A percentile compares a stretch with the other conserved stretches of the same genome.
phyloP scores from a whole-genome alignment of 2,113 vertebrate genomes.

The Anoura caudifer region DNA sequence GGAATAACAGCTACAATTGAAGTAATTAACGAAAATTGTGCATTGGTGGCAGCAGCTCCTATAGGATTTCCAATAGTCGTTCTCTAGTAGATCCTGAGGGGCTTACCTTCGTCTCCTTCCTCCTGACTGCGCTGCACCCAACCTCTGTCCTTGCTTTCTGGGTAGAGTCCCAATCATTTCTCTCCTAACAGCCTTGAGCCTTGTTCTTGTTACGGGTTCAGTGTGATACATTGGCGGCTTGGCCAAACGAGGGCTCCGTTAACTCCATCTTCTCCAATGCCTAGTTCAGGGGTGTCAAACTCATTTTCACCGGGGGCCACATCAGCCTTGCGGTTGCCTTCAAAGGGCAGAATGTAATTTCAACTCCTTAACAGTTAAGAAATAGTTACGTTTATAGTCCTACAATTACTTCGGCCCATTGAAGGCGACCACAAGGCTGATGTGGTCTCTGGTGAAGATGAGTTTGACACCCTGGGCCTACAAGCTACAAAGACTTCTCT shows the following conservation, averaged over 20 bases:
- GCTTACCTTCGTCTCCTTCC: slow-evolving; percentile 27
- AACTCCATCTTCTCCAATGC: slow-evolving; percentile 23
- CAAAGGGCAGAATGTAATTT: too few relatives aligned
- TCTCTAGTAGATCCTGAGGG: slow-evolving; percentile 51
- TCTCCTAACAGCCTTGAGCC: slow-evolving; percentile 56
- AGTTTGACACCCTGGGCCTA: too few relatives aligned
- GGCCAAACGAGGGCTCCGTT: slow-evolving; percentile 33
- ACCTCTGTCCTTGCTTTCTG: slow-evolving; percentile 69
- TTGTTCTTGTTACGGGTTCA: slow-evolving; percentile 60
- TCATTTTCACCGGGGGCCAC: too few relatives aligned
- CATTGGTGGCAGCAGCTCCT: slow-evolving; percentile 70
- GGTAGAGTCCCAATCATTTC: slow-evolving; percentile 63
- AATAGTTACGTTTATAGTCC: too few relatives aligned
- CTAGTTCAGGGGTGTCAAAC: too few relatives aligned
- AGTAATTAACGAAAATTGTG: slow-evolving; percentile 78
- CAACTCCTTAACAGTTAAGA: too few relatives aligned
- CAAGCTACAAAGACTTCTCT: background rate
- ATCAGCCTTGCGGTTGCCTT: too few relatives aligned
- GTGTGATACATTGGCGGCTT: slow-evolving; percentile 50
- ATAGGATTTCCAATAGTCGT: slow-evolving; percentile 67
- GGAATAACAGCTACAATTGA: slow-evolving; percentile 80
- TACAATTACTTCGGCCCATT: too few relatives aligned
- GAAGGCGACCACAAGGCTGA: too few relatives aligned
- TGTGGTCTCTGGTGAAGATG: too few relatives aligned
- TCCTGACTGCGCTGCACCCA: slow-evolving; percentile 10